A percentile compares a stretch with the other conserved stretches of the same genome.
Conservation (phyloP, 2,113 vertebrate genomes). For the Diphyllodes magnificus region DNA sequence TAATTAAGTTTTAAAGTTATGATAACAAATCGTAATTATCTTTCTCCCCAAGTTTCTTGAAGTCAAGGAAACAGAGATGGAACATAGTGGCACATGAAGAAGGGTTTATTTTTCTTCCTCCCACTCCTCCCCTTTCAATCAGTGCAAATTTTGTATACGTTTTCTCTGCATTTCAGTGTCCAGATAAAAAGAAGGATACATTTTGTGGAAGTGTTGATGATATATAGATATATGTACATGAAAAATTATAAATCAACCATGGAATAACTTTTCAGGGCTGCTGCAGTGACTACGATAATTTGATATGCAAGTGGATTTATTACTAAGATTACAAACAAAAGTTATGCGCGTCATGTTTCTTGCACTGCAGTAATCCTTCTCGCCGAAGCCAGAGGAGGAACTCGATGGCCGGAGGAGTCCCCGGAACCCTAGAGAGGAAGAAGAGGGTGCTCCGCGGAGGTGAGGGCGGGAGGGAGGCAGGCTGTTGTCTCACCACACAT, state of each 20-base stretch:
- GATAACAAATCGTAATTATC: not conserved
- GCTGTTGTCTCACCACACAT: not conserved
- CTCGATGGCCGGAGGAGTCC: not conserved
- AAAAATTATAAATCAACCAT: not conserved
- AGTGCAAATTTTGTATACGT: not conserved
- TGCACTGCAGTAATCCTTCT: accelerated
- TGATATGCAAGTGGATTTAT: not conserved
- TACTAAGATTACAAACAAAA: not conserved
- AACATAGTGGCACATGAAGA: not conserved
- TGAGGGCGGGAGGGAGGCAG: not conserved
- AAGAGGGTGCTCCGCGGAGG: not conserved
- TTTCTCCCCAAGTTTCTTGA: not conserved
- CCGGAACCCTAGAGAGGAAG: not conserved
- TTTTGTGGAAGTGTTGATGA: not conserved
- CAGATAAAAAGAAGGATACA: not conserved
- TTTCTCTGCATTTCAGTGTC: not conserved
- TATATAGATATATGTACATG: not conserved
- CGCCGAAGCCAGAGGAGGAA: not conserved
- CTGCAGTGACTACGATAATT: not conserved
- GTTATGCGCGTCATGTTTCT: not conserved
- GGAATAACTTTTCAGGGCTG: not conserved
- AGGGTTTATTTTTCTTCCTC: not conserved
- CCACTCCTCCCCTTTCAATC: not conserved
- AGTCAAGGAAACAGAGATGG: not conserved
- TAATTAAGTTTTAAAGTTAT: not conserved